Conservation (phyloP, 1,140 invertebrate species). For the Diorhabda elongata region DNA sequence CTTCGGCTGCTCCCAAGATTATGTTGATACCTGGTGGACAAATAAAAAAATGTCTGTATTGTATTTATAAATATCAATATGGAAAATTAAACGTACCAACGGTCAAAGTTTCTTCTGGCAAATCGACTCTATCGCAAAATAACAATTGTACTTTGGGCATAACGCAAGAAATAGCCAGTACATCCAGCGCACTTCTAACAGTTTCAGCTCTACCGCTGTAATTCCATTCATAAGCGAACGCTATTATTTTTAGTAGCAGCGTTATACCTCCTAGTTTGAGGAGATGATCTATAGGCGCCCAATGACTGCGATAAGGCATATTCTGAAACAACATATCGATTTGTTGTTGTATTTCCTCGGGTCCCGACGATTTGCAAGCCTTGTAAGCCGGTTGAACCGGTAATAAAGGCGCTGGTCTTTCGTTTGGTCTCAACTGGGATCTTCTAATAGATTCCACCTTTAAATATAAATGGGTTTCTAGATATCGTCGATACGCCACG, state of each 20-base stretch:
- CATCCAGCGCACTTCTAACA: slow-evolving; percentile 83
- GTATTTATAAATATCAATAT: background rate
- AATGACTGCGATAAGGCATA: slow-evolving; percentile 70
- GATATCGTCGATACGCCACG: slow-evolving; percentile 84
- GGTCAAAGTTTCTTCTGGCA: slow-evolving; percentile 69
- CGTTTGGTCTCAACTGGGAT: slow-evolving; percentile 39
- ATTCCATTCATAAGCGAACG: slow-evolving; percentile 87
- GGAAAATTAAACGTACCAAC: slow-evolving; percentile 52
- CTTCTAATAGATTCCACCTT: slow-evolving; percentile 75
- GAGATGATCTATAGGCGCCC: slow-evolving; percentile 84
- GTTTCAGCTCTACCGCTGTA: slow-evolving; percentile 86
- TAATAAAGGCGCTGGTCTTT: slow-evolving; percentile 45
- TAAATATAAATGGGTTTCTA: slow-evolving; percentile 84
- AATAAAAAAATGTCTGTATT: slow-evolving; percentile 14
- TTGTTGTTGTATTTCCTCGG: slow-evolving; percentile 79
- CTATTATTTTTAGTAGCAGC: slow-evolving; percentile 80
- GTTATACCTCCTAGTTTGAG: slow-evolving; percentile 79
- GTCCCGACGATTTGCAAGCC: slow-evolving; percentile 61
- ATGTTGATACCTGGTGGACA: slow-evolving; percentile 58
- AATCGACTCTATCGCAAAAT: slow-evolving; percentile 73
- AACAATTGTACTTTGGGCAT: slow-evolving; percentile 81
- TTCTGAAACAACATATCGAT: slow-evolving; percentile 76
- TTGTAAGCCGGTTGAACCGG: slow-evolving; percentile 60
- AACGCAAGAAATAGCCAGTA: slow-evolving; percentile 83
- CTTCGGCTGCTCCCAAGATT: slow-evolving; percentile 79